These are phyloP conservation scores for Cossypha niveicapilla DNA, from an alignment of 2,797 vertebrate species.

Conservation along the genomic window DNA sequence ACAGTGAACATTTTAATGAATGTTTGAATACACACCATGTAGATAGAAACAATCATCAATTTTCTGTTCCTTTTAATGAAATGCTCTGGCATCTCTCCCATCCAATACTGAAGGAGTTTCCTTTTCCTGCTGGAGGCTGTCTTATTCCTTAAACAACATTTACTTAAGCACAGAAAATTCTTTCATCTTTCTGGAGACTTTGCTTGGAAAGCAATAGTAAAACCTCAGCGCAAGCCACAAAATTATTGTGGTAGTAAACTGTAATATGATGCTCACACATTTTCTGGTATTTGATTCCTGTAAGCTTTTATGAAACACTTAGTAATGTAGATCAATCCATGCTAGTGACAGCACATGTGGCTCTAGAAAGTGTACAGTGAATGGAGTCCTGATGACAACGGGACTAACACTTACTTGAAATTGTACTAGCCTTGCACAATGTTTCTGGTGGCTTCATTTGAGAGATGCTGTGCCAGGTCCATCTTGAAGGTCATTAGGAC, in stretches of 20 bases:
- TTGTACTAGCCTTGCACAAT: background rate
- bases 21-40: background rate
- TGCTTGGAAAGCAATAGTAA: slow-evolving; percentile 8
- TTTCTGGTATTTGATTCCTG: background rate
- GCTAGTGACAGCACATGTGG: background rate
- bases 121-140: background rate
- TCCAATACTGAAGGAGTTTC: background rate
- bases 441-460: background rate
- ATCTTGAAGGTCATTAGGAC: background rate
- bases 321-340: background rate
- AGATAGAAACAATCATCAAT: background rate
- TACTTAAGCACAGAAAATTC: background rate
- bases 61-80: background rate
- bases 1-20: background rate
- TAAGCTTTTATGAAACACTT: background rate
- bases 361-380: background rate
- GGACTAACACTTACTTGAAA: background rate
- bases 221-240: background rate
- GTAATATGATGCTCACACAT: background rate
- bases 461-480: background rate
- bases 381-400: background rate
- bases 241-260: background rate
- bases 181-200: background rate
- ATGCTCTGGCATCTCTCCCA: background rate
- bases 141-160: background rate